Evolutionary conservation across 2,113 vertebrate species (phyloP), one percentile per base, ranked within the genome.

Genomic region (Zosterops borbonicus): DNA sequence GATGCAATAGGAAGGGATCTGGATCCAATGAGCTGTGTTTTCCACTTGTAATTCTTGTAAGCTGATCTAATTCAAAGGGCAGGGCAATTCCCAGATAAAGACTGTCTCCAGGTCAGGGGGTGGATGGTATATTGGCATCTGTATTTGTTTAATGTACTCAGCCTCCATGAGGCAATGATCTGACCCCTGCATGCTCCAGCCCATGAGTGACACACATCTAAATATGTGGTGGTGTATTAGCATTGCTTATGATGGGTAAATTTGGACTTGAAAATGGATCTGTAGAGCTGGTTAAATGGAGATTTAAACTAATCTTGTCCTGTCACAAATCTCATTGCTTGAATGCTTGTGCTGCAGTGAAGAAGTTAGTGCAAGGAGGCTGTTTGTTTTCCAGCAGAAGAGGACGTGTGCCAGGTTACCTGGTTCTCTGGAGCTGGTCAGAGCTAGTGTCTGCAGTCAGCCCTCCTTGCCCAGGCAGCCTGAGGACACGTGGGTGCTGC

Each of bases 401-500:
- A 46, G 33, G 7, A 14, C 25, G 25, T 25, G 28, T 81, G 50
- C 63, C 76, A 92, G 31, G 31, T 60, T 69, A 7, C 29, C 64
- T 44, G 52, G n/a, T 24, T 49, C 28, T 47, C 28, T 33, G 50
- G 58, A 64, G 58, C 15, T 73, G 71, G 1, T 59, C 19, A 14
- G 73, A 41, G 44, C 68, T 67, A 2, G 17, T 68, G 60, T 20
- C 44, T 52, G 67, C 21, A n/a, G 53, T 19, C 28, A 39, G 13
- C 35, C 19, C 27, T 47, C 21, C 71, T n/a, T 41, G 24, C 44
- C 64, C 56, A 20, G 37, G 41, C 41, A 41, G 13, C 39, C 29
- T 47, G 60, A 28, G 6, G 13, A 44, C 28, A 13, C 3, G 0
- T 2, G 47, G 7, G 10, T 9, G 55, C 9, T 13, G 28, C 41